These are phyloP conservation scores for Drosophila pseudoobscura DNA, from an alignment of 1,140 invertebrate genomes.

Conservation along the genomic window DNA sequence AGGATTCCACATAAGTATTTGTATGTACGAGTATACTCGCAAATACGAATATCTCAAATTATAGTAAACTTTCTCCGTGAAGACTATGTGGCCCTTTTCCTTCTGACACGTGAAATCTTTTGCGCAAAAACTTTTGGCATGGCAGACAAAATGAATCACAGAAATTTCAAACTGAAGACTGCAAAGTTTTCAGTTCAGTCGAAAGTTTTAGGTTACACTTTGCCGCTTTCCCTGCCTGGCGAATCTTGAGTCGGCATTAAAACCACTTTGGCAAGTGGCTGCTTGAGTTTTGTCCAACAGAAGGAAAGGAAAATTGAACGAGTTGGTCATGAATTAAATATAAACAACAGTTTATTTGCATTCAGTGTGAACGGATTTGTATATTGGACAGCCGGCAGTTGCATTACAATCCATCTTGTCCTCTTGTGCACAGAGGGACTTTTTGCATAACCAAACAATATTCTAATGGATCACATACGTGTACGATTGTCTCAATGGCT, in stretches of 20 bases:
- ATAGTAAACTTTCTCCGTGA: constrained; percentile 27
- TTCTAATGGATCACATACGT: neutral
- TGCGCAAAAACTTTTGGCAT: constrained; percentile 31
- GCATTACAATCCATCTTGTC: constrained; percentile 6
- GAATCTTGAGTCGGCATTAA: constrained; percentile 33
- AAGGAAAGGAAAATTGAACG: constrained; percentile 3
- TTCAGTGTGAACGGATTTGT: constrained; percentile 18
- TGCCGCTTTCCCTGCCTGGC: constrained; percentile 1
- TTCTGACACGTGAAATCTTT: constrained; percentile 44
- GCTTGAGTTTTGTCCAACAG: constrained; percentile 20
- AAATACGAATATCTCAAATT: constrained; percentile 12
- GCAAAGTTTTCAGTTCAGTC: constrained; percentile 32
- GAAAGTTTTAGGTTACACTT: constrained; percentile 42
- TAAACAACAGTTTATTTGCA: constrained; percentile 27
- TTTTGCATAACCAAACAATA: constrained; percentile 23
- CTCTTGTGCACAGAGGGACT: neutral
- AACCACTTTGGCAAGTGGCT: constrained; percentile 38
- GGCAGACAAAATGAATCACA: constrained; percentile 6
- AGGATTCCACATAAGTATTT: constrained; percentile 12
- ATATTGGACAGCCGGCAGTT: neutral
- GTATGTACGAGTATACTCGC: too few species aligned
- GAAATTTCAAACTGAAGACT: constrained; percentile 9
- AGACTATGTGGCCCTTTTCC: neutral
- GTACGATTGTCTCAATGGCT: constrained; percentile 17
- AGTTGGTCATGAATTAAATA: constrained; percentile 24